Conservation (phyloP, 2,113 vertebrate genomes). For the Mesembrinibis cayennensis region DNA sequence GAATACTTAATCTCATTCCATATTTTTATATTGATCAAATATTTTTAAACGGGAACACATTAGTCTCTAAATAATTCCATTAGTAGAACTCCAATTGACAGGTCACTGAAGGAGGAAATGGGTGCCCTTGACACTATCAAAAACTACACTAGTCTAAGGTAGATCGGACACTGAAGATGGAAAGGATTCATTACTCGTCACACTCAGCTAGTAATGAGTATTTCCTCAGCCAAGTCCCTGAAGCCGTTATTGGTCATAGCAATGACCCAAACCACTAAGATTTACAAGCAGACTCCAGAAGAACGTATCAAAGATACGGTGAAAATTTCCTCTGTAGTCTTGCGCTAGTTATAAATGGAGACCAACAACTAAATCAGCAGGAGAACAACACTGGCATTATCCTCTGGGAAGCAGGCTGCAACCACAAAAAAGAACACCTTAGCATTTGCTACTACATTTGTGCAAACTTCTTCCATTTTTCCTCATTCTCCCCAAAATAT, state of each 20-base stretch:
- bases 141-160: neutral
- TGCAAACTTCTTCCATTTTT: neutral
- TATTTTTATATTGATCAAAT: neutral
- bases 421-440: neutral
- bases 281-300: neutral
- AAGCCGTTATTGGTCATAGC: neutral
- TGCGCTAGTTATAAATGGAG: neutral
- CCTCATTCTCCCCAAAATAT: neutral
- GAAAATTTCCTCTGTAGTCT: neutral
- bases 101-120: neutral
- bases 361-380: neutral
- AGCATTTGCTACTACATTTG: neutral
- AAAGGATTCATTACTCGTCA: neutral
- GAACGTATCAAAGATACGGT: neutral
- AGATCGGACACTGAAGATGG: neutral
- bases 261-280: neutral
- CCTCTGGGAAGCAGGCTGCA: neutral
- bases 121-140: neutral
- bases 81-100: neutral
- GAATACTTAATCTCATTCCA: neutral
- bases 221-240: neutral
- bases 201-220: neutral
- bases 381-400: neutral
- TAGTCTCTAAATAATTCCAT: neutral
- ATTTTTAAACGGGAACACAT: neutral